Evolutionary conservation across 1,140 invertebrate genomes (phyloP).

Genomic region (Druon quercuslanigerum): DNA sequence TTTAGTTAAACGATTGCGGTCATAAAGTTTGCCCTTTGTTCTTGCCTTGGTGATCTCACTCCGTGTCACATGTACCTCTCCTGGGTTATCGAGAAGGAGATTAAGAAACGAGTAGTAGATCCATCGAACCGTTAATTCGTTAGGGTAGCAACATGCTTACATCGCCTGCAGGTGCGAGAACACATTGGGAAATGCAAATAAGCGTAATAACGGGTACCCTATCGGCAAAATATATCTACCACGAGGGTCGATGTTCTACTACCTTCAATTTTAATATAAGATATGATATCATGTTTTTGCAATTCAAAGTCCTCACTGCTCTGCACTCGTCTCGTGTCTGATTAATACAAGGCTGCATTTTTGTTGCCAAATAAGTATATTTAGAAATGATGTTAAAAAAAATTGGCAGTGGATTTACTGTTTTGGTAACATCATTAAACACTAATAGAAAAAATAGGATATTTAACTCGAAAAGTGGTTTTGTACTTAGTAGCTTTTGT

Average conservation of each 20-base stretch:
- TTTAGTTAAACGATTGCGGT: slow-evolving; percentile 14
- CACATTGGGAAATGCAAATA: slow-evolving; percentile 59
- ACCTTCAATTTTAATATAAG: slow-evolving; percentile 42
- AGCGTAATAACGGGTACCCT: slow-evolving; percentile 54
- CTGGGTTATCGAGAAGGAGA: slow-evolving; percentile 24
- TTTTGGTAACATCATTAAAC: background rate
- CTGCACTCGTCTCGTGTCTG: background rate
- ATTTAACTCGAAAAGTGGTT: slow-evolving; percentile 11
- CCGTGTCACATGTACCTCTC: slow-evolving; percentile 22
- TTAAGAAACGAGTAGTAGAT: slow-evolving; percentile 37
- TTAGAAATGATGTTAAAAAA: background rate
- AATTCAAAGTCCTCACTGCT: slow-evolving; percentile 22
- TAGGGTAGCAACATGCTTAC: slow-evolving; percentile 33
- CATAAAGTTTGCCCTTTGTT: slow-evolving; percentile 4
- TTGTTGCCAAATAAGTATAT: background rate
- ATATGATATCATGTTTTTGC: slow-evolving; percentile 19
- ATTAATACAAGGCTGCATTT: background rate
- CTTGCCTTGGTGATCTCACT: slow-evolving; percentile 8
- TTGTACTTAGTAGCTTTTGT: slow-evolving; percentile 1
- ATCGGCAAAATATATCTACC: slow-evolving; percentile 49
- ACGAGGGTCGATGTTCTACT: slow-evolving; percentile 34
- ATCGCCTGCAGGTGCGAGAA: slow-evolving; percentile 50
- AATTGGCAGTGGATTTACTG: too few relatives aligned
- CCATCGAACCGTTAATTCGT: slow-evolving; percentile 35
- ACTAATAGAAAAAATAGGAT: background rate